Evolutionary conservation across 2,113 vertebrate genomes (phyloP).

Genomic region (Arenaria interpres): DNA sequence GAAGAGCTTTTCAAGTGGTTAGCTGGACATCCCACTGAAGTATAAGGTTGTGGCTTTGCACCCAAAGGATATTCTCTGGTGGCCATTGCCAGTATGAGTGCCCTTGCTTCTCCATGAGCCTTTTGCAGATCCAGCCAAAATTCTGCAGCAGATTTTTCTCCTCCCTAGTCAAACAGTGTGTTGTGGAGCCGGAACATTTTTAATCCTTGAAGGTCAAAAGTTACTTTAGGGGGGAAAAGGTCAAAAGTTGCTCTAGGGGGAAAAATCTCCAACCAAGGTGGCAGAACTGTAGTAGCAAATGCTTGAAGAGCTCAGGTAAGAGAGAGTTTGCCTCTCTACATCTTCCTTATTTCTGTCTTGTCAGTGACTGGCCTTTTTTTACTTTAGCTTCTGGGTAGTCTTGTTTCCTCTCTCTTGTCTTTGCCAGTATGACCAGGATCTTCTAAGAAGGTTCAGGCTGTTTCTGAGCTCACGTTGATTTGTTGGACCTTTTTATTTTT

Average conservation of each 20-base stretch:
- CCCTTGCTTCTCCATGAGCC: background rate
- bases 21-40: background rate
- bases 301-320: background rate
- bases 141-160: background rate
- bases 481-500: background rate
- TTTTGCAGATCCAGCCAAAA: background rate
- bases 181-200: background rate
- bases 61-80: background rate
- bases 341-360: background rate
- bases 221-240: background rate
- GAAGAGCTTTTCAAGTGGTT: background rate
- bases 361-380: background rate
- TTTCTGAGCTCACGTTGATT: background rate
- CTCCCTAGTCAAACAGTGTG: background rate
- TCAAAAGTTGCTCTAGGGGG: background rate
- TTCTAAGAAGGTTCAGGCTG: background rate
- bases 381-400: background rate
- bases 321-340: background rate
- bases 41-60: background rate
- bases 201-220: background rate
- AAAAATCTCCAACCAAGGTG: background rate
- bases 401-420: background rate
- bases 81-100: background rate
- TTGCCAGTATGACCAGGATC: background rate
- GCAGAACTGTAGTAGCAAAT: background rate